These are phyloP conservation scores for Malurus elegans DNA, from an alignment of 2,113 vertebrate genomes.

Conservation along the genomic window DNA sequence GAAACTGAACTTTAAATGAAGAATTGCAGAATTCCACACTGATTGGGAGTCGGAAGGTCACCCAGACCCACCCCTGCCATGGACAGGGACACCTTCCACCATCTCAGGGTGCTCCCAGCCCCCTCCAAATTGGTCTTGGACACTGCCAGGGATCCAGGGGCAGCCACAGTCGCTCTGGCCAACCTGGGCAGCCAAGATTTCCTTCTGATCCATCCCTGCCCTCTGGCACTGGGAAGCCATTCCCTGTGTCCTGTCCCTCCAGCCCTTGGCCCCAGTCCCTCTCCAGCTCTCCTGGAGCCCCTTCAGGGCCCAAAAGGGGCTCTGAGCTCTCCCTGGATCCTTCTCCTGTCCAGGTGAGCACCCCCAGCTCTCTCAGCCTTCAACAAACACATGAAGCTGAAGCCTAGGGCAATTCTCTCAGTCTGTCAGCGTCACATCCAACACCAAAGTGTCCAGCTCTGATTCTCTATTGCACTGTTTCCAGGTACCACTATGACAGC, in stretches of 20 bases:
- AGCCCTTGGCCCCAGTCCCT: neutral
- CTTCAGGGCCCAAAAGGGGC: neutral
- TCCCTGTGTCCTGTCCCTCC: neutral
- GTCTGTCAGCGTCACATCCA: neutral
- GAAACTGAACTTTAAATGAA: too few species aligned
- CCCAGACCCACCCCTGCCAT: neutral
- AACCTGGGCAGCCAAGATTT: neutral
- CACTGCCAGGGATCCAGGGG: neutral
- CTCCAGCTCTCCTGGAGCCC: neutral
- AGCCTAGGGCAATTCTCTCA: neutral
- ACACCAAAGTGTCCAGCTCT: neutral
- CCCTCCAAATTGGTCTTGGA: neutral
- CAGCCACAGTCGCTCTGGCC: neutral
- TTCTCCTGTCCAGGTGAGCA: neutral
- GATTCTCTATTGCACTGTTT: neutral
- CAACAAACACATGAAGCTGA: neutral
- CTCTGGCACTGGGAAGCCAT: neutral
- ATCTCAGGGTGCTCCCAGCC: neutral
- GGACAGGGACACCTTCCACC: neutral
- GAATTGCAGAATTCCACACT: too few species aligned
- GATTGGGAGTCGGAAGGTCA: too few species aligned
- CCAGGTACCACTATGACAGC: conserved; percentile 52
- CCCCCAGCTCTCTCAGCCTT: neutral
- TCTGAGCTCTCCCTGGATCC: neutral
- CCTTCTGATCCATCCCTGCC: neutral